Percentiles rank a stretch among this genome's conserved stretches.
These are phyloP conservation scores for Orthosia incerta DNA, from an alignment of 2,888 invertebrate genomes.

Conservation along the genomic window DNA sequence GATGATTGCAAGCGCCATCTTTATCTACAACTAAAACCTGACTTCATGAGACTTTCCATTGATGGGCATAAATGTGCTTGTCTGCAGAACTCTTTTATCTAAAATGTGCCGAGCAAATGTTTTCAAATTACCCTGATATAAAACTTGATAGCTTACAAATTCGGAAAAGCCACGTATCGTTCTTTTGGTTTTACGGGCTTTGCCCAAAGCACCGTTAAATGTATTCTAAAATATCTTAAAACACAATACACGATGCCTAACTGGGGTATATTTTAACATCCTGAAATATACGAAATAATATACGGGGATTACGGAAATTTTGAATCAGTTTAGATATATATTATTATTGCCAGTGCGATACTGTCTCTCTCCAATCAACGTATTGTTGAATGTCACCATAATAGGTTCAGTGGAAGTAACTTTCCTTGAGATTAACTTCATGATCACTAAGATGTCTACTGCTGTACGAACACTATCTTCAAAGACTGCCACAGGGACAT, in stretches of 20 bases:
- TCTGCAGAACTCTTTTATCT: background rate
- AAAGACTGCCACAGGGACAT: background rate
- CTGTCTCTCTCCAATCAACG: background rate
- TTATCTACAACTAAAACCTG: too few species aligned
- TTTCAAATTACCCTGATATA: background rate
- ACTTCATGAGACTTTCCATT: too few species aligned
- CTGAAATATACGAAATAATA: background rate
- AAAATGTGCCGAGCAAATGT: background rate
- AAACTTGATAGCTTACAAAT: background rate
- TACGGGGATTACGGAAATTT: too few species aligned
- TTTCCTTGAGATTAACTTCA: background rate
- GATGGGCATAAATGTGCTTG: background rate
- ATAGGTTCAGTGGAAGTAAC: background rate
- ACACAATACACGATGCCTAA: too few species aligned
- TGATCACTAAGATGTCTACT: background rate
- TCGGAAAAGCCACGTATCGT: conserved; percentile 1
- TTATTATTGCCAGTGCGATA: background rate
- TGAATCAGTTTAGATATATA: too few species aligned
- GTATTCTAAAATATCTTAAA: background rate
- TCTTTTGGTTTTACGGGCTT: background rate
- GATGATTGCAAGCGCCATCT: too few species aligned
- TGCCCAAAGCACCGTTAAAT: background rate
- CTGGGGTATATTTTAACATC: background rate
- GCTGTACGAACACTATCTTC: background rate
- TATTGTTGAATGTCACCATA: background rate